A percentile compares a stretch with the other conserved stretches of the same genome.
These are phyloP conservation scores for Genyomyrus donnyi DNA, from an alignment of 2,113 vertebrate species.

Conservation along the genomic window DNA sequence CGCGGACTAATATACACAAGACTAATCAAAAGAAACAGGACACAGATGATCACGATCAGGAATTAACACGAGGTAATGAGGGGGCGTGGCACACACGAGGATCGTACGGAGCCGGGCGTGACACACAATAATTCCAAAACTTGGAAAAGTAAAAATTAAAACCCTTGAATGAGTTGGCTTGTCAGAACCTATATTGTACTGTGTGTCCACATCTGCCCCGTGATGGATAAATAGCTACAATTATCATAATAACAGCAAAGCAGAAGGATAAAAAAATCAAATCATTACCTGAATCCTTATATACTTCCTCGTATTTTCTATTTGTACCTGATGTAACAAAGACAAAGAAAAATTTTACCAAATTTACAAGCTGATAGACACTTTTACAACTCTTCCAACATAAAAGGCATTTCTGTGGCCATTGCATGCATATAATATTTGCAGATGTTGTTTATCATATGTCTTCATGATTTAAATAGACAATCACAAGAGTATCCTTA, in stretches of 20 bases:
- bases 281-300: neutral
- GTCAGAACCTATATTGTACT: neutral
- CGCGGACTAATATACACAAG: too few relatives aligned
- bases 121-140: neutral
- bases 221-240: neutral
- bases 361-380: neutral
- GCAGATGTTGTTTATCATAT: neutral
- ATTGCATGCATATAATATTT: neutral
- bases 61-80: too few relatives aligned
- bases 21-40: too few relatives aligned
- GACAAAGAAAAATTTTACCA: neutral
- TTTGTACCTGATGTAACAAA: neutral
- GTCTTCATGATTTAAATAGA: neutral
- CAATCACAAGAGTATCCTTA: neutral
- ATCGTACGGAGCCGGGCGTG: too few relatives aligned
- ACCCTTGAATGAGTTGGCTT: neutral
- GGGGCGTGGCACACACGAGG: too few relatives aligned
- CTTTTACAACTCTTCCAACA: neutral
- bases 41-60: too few relatives aligned
- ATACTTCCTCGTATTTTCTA: neutral
- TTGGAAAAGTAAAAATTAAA: neutral
- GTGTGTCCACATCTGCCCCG: neutral
- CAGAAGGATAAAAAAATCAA: neutral
- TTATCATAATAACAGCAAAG: neutral
- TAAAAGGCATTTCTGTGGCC: neutral